Conservation (phyloP, 2,113 vertebrate species). For the Piprites chloris region DNA sequence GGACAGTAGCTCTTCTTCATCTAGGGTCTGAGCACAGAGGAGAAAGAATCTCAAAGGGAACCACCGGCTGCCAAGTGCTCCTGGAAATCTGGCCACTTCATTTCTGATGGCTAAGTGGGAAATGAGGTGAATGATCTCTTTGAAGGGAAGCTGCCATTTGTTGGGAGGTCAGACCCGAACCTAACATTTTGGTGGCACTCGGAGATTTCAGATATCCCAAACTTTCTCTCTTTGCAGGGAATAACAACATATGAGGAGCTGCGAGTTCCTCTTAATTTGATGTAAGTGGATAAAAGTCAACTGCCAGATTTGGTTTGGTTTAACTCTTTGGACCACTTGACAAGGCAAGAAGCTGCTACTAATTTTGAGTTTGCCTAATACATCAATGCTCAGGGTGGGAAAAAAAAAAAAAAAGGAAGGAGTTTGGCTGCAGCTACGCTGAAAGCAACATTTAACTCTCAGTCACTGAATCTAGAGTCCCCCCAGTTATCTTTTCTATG, state of each 20-base stretch:
- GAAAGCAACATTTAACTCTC: neutral
- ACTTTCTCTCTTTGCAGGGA: neutral
- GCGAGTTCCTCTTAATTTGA: neutral
- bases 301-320: neutral
- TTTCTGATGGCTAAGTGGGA: neutral
- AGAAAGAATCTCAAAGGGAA: neutral
- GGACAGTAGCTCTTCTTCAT: neutral
- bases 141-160: neutral
- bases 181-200: neutral
- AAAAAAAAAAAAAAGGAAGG: neutral
- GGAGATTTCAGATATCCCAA: neutral
- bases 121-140: neutral
- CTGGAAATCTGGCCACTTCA: neutral
- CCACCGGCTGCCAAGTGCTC: rapidly evolving
- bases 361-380: neutral
- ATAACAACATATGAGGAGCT: neutral
- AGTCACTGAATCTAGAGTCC: neutral
- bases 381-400: neutral
- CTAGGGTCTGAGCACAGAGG: neutral
- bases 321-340: neutral
- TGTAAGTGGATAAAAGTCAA: neutral
- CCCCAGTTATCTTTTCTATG: neutral
- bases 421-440: neutral
- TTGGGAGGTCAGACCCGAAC: neutral
- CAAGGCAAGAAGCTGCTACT: neutral